These are phyloP conservation scores for Choreutis nemorana DNA, from an alignment of 2,888 invertebrate species.

Conservation along the genomic window DNA sequence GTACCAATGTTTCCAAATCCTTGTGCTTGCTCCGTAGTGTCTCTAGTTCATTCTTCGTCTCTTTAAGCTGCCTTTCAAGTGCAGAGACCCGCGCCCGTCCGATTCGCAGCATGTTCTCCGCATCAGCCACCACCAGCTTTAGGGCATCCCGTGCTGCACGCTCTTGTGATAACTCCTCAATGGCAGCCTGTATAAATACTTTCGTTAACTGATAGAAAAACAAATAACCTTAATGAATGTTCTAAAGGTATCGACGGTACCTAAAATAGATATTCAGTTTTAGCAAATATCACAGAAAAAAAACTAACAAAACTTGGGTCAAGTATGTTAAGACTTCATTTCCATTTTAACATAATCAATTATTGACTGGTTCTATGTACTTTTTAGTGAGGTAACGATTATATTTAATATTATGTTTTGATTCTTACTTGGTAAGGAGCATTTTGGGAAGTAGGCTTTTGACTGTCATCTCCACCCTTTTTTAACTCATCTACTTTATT, in stretches of 20 bases:
- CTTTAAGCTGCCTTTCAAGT: conserved; percentile 45
- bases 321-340: no score
- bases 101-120: conserved; percentile 48
- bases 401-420: no score
- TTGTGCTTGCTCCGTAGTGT: conserved; percentile 37
- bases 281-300: no score
- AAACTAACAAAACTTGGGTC: no score
- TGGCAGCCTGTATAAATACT: conserved; percentile 19
- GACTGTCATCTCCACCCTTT: conserved; percentile 22
- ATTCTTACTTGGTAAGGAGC: no score
- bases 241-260: no score
- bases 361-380: no score
- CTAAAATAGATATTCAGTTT: no score
- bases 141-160: conserved; percentile 38
- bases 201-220: no score
- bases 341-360: no score
- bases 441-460: conserved; percentile 12
- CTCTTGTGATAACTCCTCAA: conserved; percentile 40
- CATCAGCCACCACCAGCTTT: conserved; percentile 40
- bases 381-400: no score
- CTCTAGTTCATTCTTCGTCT: conserved; percentile 35
- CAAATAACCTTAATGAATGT: no score
- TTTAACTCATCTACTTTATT: conserved; percentile 30
- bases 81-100: conserved; percentile 43
- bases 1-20: conserved; percentile 54